Conservation (phyloP, 2,113 vertebrate genomes). For the Spea multiplicata region DNA sequence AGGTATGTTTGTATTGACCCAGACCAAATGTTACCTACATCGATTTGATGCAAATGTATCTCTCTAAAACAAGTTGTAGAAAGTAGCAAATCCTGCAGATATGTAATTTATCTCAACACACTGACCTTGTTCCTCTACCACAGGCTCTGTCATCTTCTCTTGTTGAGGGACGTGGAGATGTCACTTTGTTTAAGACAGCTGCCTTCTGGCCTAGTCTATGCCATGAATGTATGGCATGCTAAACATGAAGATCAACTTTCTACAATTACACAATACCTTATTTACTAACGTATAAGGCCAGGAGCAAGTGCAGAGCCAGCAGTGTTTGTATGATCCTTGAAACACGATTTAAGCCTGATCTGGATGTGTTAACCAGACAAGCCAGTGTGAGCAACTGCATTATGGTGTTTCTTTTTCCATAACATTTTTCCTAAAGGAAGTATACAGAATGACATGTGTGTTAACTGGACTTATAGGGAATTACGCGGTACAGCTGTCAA, state of each 20-base stretch:
- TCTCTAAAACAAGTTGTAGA: neutral
- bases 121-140: slow-evolving; percentile 40
- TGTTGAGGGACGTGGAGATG: neutral
- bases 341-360: too few species aligned
- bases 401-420: too few species aligned
- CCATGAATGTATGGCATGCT: slow-evolving; percentile 13
- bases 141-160: slow-evolving; percentile 33
- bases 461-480: too few species aligned
- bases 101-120: neutral
- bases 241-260: slow-evolving; percentile 30
- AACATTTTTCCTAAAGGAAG: too few species aligned
- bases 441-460: too few species aligned
- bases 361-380: too few species aligned
- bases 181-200: slow-evolving; percentile 2
- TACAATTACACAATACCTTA: slow-evolving; percentile 14
- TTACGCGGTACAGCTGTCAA: too few species aligned
- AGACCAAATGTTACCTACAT: slow-evolving; percentile 19
- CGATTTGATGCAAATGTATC: slow-evolving; percentile 8
- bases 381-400: too few species aligned
- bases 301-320: too few species aligned
- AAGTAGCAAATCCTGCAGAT: slow-evolving; percentile 24
- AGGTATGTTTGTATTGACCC: slow-evolving; percentile 2
- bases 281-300: neutral
- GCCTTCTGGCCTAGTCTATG: slow-evolving; percentile 5
- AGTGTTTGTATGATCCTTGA: too few species aligned